These are phyloP conservation scores for Agapornis roseicollis DNA, from an alignment of 2,113 vertebrate species.

Conservation along the genomic window DNA sequence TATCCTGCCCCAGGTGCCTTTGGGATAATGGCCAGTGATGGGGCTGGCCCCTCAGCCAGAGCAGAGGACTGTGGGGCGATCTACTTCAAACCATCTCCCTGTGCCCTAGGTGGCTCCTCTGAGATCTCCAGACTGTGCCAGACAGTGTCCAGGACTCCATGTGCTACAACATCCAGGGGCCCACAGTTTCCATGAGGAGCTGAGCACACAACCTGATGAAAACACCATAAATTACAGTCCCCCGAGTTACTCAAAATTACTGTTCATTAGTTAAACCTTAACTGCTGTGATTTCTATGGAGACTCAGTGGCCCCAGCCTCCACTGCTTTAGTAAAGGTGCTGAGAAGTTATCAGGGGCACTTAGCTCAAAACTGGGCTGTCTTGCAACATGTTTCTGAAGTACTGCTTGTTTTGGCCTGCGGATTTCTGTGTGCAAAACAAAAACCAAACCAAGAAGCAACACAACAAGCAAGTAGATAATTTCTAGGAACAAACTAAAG, in stretches of 20 bases:
- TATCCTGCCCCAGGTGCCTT: neutral
- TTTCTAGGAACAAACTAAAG: slow-evolving; percentile 24
- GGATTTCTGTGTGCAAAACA: neutral
- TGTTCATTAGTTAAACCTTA: neutral
- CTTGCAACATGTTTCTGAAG: neutral
- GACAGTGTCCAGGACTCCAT: neutral
- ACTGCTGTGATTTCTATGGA: neutral
- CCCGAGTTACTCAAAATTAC: neutral
- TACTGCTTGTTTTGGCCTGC: neutral
- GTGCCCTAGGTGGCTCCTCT: neutral
- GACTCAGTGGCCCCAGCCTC: neutral
- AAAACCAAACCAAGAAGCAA: neutral
- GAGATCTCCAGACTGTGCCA: neutral
- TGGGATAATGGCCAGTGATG: rapidly evolving
- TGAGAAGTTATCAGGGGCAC: neutral
- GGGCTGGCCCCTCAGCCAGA: neutral
- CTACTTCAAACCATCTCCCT: neutral
- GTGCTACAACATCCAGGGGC: neutral
- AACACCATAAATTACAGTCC: neutral
- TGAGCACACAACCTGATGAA: neutral
- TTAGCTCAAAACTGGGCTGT: neutral
- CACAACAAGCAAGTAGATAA: neutral
- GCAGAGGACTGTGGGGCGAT: neutral
- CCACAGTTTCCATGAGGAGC: rapidly evolving
- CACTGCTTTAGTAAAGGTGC: neutral